Evolutionary conservation across 2,888 invertebrate species (phyloP).

Genomic region (Lissocephala sabroskyi): DNA sequence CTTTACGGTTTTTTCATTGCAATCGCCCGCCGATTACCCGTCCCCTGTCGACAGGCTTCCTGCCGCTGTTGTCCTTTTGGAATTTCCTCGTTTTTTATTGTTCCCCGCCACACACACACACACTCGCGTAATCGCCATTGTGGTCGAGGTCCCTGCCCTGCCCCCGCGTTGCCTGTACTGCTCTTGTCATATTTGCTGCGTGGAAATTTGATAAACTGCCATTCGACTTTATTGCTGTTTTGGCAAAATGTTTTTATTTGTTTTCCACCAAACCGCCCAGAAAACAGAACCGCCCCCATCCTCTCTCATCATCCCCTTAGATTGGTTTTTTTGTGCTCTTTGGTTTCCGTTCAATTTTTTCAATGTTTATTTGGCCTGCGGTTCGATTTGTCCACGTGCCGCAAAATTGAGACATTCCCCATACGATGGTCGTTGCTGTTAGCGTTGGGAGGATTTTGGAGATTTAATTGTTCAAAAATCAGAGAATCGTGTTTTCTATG

Average conservation of each 20-base stretch:
- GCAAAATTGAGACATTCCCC: conserved; percentile 49
- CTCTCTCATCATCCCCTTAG: conserved; percentile 13
- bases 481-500: too few relatives aligned
- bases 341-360: conserved; percentile 62
- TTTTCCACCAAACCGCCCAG: conserved; percentile 31
- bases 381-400: conserved; percentile 30
- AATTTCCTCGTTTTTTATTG: conserved; percentile 22
- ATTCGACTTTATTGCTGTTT: conserved; percentile 64
- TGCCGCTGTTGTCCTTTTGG: conserved; percentile 7
- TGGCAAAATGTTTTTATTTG: conserved; percentile 47
- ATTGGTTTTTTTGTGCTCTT: conserved; percentile 13
- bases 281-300: too few relatives aligned
- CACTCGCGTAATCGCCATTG: too few relatives aligned
- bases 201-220: conserved; percentile 64
- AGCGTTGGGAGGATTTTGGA: too few relatives aligned
- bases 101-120: too few relatives aligned
- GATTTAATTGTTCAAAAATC: too few relatives aligned
- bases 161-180: too few relatives aligned
- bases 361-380: conserved; percentile 57
- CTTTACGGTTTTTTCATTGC: conserved; percentile 56
- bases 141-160: neutral
- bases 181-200: too few relatives aligned
- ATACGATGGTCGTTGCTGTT: too few relatives aligned
- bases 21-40: neutral
- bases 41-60: too few relatives aligned